These are phyloP conservation scores for Lagodon rhomboides DNA, from an alignment of 2,797 vertebrate genomes.

Conservation along the genomic window DNA sequence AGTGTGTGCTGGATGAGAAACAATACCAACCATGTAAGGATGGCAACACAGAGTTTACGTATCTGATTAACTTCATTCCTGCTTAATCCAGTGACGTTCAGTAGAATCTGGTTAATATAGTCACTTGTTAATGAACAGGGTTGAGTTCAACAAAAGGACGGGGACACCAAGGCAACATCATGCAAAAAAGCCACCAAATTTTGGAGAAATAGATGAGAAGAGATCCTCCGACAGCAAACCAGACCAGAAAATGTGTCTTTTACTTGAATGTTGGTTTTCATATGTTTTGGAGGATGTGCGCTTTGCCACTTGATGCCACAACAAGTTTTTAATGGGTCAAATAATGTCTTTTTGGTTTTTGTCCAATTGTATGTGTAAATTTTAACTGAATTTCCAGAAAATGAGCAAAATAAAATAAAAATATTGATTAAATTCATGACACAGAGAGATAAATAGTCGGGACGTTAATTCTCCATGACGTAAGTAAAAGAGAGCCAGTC, in stretches of 20 bases:
- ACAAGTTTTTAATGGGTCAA: neutral
- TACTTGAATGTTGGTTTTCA: neutral
- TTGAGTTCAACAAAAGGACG: slow-evolving; percentile 16
- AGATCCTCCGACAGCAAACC: neutral
- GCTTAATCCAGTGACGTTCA: slow-evolving; percentile 57
- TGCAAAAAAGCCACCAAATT: slow-evolving; percentile 29
- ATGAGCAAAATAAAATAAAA: neutral
- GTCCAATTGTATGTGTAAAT: neutral
- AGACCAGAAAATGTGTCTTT: neutral
- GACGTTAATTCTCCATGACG: neutral
- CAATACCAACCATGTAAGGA: neutral
- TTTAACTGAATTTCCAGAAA: neutral
- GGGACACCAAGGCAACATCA: neutral
- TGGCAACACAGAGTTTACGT: neutral
- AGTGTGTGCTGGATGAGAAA: neutral
- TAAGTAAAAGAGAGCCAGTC: neutral
- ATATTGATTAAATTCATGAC: neutral
- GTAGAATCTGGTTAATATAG: slow-evolving; percentile 30
- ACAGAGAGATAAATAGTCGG: neutral
- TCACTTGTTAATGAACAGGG: slow-evolving; percentile 14
- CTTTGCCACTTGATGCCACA: neutral
- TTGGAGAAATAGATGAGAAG: neutral
- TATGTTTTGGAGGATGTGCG: neutral
- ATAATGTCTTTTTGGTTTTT: neutral
- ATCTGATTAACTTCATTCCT: neutral